These are phyloP conservation scores for Pecten maximus DNA, from an alignment of 2,888 invertebrate genomes.

Conservation along the genomic window DNA sequence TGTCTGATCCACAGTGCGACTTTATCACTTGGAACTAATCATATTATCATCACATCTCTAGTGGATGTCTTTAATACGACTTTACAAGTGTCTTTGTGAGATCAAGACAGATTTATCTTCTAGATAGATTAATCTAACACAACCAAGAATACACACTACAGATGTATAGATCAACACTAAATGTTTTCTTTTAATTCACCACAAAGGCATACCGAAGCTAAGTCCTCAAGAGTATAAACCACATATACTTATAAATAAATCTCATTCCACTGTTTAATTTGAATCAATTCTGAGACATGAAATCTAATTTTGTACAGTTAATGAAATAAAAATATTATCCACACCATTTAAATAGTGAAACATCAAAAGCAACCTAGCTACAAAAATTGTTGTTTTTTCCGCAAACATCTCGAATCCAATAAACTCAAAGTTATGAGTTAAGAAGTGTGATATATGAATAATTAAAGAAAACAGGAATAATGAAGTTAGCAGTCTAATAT, in stretches of 20 bases:
- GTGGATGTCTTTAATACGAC: neutral
- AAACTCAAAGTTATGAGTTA: neutral
- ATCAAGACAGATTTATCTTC: conserved; percentile 13
- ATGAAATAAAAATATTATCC: neutral
- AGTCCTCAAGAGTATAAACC: neutral
- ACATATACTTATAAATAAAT: neutral
- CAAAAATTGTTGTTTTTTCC: neutral
- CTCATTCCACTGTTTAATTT: neutral
- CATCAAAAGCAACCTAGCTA: neutral
- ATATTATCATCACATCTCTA: neutral
- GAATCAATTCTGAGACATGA: neutral
- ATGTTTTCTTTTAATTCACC: conserved; percentile 26
- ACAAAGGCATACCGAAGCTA: conserved; percentile 20
- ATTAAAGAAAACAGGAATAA: neutral
- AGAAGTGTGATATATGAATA: neutral
- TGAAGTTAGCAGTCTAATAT: neutral
- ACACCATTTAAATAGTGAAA: too few relatives aligned
- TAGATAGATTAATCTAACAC: neutral
- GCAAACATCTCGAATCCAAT: neutral
- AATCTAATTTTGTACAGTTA: conserved; percentile 2
- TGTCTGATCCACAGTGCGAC: neutral
- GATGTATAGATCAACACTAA: neutral
- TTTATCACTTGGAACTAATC: neutral
- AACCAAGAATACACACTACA: neutral
- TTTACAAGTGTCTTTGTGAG: neutral